Conservation (phyloP, 2,888 invertebrate species). For the Latrodectus hesperus region DNA sequence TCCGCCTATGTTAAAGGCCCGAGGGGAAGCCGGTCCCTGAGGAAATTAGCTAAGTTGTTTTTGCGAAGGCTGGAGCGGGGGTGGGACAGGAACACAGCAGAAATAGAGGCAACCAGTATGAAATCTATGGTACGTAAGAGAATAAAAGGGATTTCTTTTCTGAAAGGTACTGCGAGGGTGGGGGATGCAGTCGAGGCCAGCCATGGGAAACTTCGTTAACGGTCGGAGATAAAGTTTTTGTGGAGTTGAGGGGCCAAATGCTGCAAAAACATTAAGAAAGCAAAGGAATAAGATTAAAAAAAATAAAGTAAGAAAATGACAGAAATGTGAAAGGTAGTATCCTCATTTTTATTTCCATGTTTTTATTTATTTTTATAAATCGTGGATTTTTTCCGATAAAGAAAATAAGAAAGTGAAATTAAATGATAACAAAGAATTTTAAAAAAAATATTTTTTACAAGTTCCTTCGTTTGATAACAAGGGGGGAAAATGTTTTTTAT, state of each 20-base stretch:
- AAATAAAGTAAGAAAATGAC: conserved; percentile 4
- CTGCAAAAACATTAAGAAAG: not conserved
- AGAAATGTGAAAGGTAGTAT: conserved; percentile 34
- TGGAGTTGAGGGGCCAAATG: conserved; percentile 5
- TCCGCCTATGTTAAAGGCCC: conserved; percentile 20
- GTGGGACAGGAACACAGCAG: not conserved
- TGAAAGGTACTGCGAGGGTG: not conserved
- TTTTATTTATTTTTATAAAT: conserved; percentile 17
- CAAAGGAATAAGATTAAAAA: conserved; percentile 3
- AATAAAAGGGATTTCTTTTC: conserved; percentile 36
- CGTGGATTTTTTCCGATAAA: not conserved
- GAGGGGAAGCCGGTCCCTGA: conserved; percentile 43
- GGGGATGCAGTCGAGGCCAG: conserved; percentile 3
- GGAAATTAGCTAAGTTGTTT: conserved; percentile 69
- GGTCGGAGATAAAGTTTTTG: conserved; percentile 33
- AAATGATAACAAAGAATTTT: conserved; percentile 31
- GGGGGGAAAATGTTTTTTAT: conserved; percentile 5
- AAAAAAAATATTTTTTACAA: not conserved
- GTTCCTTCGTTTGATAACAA: not conserved
- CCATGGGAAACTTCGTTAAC: conserved; percentile 62
- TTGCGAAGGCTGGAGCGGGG: conserved; percentile 11
- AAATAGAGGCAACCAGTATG: not conserved
- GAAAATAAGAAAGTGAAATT: conserved; percentile 18
- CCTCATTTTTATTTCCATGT: not conserved
- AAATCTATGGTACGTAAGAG: conserved; percentile 50